phyloP scores from a whole-genome alignment of 1,140 invertebrate genomes.

The Harpegnathos saltator region DNA sequence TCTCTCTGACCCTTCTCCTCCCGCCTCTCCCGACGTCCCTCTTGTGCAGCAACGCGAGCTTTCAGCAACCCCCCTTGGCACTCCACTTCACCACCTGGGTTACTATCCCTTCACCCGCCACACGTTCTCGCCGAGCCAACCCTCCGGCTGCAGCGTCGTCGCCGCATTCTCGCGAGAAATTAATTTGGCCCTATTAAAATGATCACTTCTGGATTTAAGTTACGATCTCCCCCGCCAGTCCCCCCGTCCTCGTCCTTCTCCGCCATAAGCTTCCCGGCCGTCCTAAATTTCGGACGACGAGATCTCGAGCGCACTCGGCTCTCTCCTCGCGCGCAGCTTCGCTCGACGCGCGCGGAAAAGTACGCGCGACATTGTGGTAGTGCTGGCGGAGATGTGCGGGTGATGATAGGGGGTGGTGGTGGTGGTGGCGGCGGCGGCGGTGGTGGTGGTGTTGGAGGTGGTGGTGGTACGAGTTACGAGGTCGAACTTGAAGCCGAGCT shows the following conservation, averaged over 20 bases:
- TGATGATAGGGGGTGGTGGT: constrained; percentile 58
- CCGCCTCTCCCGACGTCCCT: neutral
- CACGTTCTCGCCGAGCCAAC: constrained; percentile 21
- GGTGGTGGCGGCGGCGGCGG: constrained; percentile 48
- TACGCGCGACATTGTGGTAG: constrained; percentile 58
- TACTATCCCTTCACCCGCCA: constrained; percentile 1
- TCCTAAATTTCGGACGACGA: constrained; percentile 45
- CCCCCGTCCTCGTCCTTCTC: neutral
- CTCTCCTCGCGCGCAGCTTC: neutral
- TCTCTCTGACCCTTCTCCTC: neutral
- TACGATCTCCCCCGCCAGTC: constrained; percentile 66
- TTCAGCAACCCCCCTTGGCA: constrained; percentile 17
- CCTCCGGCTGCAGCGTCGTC: constrained; percentile 61
- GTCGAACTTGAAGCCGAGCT: constrained; percentile 53
- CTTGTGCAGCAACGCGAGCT: constrained; percentile 41
- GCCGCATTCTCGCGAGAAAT: constrained; percentile 78
- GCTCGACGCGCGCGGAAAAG: constrained; percentile 52
- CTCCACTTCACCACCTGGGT: neutral
- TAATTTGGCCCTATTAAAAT: constrained; percentile 79
- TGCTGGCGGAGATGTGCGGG: constrained; percentile 36
- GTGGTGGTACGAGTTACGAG: constrained; percentile 61
- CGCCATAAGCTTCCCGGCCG: neutral
- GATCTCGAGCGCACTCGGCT: constrained; percentile 11
- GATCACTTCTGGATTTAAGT: constrained; percentile 79
- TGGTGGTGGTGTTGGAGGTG: constrained; percentile 57